phyloP scores from a whole-genome alignment of 1,140 invertebrate species.

The Neoseiulus cucumeris region DNA sequence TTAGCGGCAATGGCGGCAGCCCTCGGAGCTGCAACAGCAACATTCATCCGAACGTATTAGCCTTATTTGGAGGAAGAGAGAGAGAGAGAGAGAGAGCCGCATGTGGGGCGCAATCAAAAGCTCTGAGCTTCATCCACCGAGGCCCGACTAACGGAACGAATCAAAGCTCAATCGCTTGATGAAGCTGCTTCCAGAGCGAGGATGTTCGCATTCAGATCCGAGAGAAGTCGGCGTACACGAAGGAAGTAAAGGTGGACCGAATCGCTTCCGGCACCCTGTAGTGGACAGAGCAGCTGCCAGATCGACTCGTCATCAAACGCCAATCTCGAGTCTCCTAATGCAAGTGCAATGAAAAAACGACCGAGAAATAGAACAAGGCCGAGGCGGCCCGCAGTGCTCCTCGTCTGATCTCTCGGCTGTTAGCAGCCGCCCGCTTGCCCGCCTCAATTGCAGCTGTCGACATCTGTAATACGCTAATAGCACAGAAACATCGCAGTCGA shows the following conservation, averaged over 20 bases:
- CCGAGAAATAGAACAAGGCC: not conserved
- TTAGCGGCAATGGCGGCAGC: not conserved
- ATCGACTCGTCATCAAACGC: not conserved
- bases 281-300: not conserved
- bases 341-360: not conserved
- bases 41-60: not conserved
- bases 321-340: not conserved
- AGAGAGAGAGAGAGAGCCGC: not conserved
- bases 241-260: not conserved
- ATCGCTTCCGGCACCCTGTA: not conserved
- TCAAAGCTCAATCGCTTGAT: no score
- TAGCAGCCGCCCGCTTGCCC: no score
- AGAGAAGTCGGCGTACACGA: no score
- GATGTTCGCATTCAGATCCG: no score
- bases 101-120: not conserved
- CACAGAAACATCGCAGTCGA: no score
- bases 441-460: not conserved
- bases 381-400: not conserved
- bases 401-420: not conserved
- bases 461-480: slow-evolving; percentile 10
- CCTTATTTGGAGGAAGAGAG: no score
- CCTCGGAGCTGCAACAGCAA: not conserved
- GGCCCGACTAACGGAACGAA: not conserved
- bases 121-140: not conserved
- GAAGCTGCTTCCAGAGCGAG: no score